Evolutionary conservation across 64 coral and sea anemone genomes (phyloP).

Genomic region (Exaiptasia diaphana): DNA sequence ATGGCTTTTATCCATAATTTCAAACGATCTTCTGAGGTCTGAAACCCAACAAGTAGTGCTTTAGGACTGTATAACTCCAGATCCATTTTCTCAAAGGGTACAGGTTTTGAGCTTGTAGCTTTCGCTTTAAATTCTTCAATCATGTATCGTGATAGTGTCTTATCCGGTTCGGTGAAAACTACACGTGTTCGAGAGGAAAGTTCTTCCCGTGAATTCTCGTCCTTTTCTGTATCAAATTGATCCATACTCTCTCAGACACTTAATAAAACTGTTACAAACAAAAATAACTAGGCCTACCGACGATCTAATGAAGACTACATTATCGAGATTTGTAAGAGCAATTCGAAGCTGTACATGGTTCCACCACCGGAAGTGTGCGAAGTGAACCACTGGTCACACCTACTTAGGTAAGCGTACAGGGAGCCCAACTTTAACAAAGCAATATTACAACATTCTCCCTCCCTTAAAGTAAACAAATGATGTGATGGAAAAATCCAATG

Average conservation of each 20-base stretch:
- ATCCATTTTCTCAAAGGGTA: slow-evolving; percentile 5
- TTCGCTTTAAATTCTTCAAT: slow-evolving; percentile 32
- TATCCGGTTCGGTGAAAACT: not conserved
- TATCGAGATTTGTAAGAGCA: not conserved
- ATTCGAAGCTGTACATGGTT: no score
- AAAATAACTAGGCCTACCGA: not conserved
- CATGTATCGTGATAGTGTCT: slow-evolving; percentile 20
- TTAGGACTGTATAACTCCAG: not conserved
- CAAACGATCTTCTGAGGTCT: slow-evolving; percentile 10
- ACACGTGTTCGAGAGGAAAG: not conserved
- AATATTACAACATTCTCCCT: no score
- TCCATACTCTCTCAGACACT: not conserved
- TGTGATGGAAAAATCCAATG: not conserved
- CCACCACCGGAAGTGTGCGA: no score
- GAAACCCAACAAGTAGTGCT: slow-evolving; percentile 8
- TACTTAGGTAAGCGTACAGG: no score
- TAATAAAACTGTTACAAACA: not conserved
- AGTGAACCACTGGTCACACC: no score
- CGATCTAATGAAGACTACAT: not conserved
- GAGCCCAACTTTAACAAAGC: no score
- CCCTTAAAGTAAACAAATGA: not conserved
- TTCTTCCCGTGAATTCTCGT: not conserved
- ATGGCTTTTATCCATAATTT: slow-evolving; percentile 6
- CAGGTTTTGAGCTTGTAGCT: slow-evolving; percentile 4
- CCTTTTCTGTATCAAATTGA: not conserved